Evolutionary conservation across 2,888 invertebrate genomes (phyloP).

Genomic region (Pyralis farinalis): DNA sequence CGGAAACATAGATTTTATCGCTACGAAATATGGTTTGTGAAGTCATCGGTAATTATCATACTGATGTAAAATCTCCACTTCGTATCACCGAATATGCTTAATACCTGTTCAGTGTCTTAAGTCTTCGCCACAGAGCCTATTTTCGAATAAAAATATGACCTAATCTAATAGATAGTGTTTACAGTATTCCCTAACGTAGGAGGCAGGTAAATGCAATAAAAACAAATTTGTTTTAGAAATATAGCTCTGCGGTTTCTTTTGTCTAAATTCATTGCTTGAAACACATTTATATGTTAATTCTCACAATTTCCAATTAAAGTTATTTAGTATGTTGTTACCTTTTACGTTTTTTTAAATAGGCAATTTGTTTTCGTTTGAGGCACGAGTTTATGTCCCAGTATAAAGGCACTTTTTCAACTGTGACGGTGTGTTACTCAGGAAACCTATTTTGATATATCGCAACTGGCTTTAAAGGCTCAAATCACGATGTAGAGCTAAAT

Average conservation of each 20-base stretch:
- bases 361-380: too few species aligned
- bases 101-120: neutral
- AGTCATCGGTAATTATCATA: constrained; percentile 1
- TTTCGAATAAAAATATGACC: neutral
- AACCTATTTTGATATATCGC: too few species aligned
- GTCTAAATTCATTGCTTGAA: constrained; percentile 20
- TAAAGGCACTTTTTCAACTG: too few species aligned
- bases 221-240: constrained; percentile 28
- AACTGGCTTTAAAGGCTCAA: too few species aligned
- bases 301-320: constrained; percentile 8
- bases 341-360: neutral
- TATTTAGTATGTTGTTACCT: neutral
- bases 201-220: constrained; percentile 17
- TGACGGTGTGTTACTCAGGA: too few species aligned
- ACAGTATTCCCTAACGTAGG: constrained; percentile 6
- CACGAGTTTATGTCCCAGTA: too few species aligned
- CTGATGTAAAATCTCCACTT: constrained; percentile 1
- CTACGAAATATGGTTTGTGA: neutral
- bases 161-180: too few species aligned
- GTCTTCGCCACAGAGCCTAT: neutral
- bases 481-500: too few species aligned
- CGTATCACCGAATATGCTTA: neutral
- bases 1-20: neutral
- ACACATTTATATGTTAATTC: constrained; percentile 30
- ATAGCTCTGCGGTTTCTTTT: constrained; percentile 20